phyloP scores from a whole-genome alignment of 2,888 invertebrate genomes.

The Patella pellucida region DNA sequence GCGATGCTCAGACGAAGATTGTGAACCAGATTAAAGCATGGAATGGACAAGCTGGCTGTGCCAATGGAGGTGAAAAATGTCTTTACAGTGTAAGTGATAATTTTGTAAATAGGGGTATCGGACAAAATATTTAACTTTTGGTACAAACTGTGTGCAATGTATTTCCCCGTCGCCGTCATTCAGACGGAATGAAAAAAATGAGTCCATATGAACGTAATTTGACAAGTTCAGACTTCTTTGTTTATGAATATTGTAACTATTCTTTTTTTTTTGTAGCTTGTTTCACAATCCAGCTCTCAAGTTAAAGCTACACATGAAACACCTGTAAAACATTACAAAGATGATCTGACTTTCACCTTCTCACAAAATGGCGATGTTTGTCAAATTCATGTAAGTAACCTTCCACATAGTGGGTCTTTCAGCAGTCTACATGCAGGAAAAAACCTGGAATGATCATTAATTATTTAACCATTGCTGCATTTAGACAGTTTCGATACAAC shows the following conservation, averaged over 20 bases:
- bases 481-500: too few species aligned
- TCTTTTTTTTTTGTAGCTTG: conserved; percentile 41
- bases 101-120: too few species aligned
- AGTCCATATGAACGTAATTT: too few species aligned
- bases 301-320: conserved; percentile 62
- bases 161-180: too few species aligned
- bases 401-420: not conserved
- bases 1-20: conserved; percentile 39
- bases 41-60: conserved; percentile 49
- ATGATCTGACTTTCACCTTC: conserved; percentile 61
- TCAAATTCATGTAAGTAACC: conserved; percentile 36
- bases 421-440: too few species aligned
- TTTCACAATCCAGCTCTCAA: conserved; percentile 29
- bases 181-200: too few species aligned
- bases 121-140: too few species aligned
- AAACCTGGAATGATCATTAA: too few species aligned
- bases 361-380: conserved; percentile 28
- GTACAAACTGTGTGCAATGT: not conserved
- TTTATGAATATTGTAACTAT: too few species aligned
- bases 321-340: conserved; percentile 61
- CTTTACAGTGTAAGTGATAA: conserved; percentile 50
- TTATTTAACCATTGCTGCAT: too few species aligned
- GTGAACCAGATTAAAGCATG: conserved; percentile 53
- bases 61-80: conserved; percentile 60
- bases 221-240: too few species aligned